Percentiles rank a stretch among this genome's conserved stretches.
Conservation (phyloP, 1,140 invertebrate species). For the Ceratina calcarata region DNA sequence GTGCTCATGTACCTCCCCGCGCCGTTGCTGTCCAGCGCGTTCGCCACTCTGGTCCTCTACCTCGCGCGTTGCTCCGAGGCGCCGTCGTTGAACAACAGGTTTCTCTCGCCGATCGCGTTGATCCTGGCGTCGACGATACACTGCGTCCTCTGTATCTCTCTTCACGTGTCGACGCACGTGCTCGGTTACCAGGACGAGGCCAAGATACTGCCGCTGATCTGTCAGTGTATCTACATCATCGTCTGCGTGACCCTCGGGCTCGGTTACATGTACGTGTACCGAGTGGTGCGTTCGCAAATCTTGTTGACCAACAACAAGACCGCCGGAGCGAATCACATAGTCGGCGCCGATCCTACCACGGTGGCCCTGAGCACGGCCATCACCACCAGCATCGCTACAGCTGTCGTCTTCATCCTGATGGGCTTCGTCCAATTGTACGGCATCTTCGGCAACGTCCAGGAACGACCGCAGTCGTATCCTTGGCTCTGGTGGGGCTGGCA, state of each 20-base stretch:
- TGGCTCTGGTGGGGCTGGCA: slow-evolving; percentile 96
- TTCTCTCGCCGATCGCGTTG: slow-evolving; percentile 87
- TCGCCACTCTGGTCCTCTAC: slow-evolving; percentile 91
- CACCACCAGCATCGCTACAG: slow-evolving; percentile 91
- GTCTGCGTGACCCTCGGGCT: slow-evolving; percentile 89
- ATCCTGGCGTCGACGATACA: slow-evolving; percentile 87
- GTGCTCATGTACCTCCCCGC: slow-evolving; percentile 91
- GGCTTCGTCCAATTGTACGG: slow-evolving; percentile 91
- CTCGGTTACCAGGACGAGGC: slow-evolving; percentile 78
- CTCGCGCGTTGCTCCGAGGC: slow-evolving; percentile 86
- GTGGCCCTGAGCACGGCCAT: slow-evolving; percentile 86
- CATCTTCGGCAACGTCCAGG: slow-evolving; percentile 85
- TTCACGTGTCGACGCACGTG: slow-evolving; percentile 86
- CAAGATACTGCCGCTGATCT: slow-evolving; percentile 86
- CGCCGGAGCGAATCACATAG: slow-evolving; percentile 70
- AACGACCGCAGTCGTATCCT: slow-evolving; percentile 81
- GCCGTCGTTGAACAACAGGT: slow-evolving; percentile 80
- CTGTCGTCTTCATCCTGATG: slow-evolving; percentile 90
- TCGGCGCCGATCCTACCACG: slow-evolving; percentile 74
- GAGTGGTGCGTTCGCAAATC: slow-evolving; percentile 75
- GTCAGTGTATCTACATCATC: slow-evolving; percentile 90
- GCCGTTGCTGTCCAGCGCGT: slow-evolving; percentile 91
- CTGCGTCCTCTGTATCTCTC: slow-evolving; percentile 87
- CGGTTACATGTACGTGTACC: slow-evolving; percentile 92
- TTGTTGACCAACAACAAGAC: slow-evolving; percentile 72